Evolutionary conservation across 2,113 vertebrate species (phyloP).

Genomic region (Callaeas wilsoni): DNA sequence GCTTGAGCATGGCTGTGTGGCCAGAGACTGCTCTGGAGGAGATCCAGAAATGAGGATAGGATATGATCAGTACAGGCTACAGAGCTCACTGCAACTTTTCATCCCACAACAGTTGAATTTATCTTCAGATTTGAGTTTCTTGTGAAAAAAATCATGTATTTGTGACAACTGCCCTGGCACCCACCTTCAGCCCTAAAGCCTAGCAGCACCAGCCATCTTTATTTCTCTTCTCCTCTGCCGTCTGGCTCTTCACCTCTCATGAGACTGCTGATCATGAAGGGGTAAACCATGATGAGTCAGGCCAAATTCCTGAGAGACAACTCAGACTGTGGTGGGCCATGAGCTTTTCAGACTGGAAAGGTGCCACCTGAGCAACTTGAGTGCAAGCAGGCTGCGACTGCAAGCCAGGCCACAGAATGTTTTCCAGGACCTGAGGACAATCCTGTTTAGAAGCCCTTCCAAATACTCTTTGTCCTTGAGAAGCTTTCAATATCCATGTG

Average conservation of each 20-base stretch:
- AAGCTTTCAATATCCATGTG: neutral
- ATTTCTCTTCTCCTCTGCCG: neutral
- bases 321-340: neutral
- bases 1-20: neutral
- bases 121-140: neutral
- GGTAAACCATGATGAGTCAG: neutral
- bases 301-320: neutral
- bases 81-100: neutral
- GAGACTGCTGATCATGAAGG: neutral
- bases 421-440: neutral
- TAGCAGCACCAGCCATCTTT: neutral
- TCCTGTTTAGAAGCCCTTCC: neutral
- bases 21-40: neutral
- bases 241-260: neutral
- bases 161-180: neutral
- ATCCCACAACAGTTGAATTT: neutral
- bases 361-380: neutral
- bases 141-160: neutral
- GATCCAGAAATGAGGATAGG: neutral
- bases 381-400: neutral
- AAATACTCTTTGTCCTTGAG: neutral
- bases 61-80: neutral
- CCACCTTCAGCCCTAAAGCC: neutral
- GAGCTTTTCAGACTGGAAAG: neutral
- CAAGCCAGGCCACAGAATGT: neutral